Conservation (phyloP, 2,797 vertebrate species). For the Phaenicophaeus curvirostris region DNA sequence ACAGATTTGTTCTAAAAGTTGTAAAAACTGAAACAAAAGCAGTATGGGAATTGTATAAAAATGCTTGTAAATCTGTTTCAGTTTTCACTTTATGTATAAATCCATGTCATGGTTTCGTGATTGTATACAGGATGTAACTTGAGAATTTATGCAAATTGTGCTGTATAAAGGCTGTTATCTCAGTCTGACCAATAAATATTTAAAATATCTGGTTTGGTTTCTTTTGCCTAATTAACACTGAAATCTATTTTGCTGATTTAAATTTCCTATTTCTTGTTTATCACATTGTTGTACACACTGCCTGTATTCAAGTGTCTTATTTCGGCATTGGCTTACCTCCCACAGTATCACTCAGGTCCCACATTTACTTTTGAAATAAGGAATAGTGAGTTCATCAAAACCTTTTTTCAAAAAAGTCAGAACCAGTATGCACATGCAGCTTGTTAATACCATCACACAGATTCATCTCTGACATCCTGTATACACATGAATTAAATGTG, state of each 20-base stretch:
- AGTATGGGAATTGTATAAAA: constrained; percentile 88
- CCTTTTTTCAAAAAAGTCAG: neutral
- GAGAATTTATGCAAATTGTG: constrained; percentile 96
- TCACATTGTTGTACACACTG: neutral
- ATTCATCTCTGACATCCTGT: neutral
- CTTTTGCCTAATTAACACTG: neutral
- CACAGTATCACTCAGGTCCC: neutral
- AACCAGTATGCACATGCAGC: neutral
- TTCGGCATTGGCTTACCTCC: neutral
- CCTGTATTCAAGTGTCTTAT: neutral
- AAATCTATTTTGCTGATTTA: neutral
- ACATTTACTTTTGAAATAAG: neutral
- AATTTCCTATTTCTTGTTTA: neutral
- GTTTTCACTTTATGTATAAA: constrained; percentile 96
- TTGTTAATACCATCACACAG: neutral
- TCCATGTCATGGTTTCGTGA: constrained; percentile 94
- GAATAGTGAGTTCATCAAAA: neutral
- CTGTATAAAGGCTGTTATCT: constrained; percentile 91
- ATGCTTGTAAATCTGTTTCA: constrained; percentile 96
- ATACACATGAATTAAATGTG: neutral
- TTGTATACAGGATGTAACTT: constrained; percentile 95
- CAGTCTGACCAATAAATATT: constrained; percentile 96
- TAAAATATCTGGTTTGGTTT: constrained; percentile 77
- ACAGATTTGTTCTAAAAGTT: constrained; percentile 79
- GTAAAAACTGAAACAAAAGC: constrained; percentile 85